These are phyloP conservation scores for Oncopodura yosiiana DNA, from an alignment of 1,140 invertebrate species.

Conservation along the genomic window DNA sequence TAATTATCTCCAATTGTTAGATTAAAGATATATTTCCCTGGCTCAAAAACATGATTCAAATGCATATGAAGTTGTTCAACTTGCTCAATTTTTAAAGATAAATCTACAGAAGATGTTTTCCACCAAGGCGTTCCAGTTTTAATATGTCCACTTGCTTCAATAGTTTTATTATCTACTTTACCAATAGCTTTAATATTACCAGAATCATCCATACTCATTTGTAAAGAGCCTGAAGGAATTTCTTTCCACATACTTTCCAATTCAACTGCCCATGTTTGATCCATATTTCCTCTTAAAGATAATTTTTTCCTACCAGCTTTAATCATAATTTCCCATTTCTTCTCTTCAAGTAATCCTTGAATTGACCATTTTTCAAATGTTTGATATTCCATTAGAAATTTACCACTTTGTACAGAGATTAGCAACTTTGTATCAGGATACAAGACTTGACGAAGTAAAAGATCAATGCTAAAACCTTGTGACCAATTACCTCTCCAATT, in stretches of 20 bases:
- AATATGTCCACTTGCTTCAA: slow-evolving; percentile 12
- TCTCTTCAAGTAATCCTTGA: slow-evolving; percentile 14
- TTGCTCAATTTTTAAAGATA: slow-evolving; percentile 2
- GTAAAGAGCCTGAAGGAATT: slow-evolving; percentile 11
- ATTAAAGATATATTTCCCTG: slow-evolving; percentile 19
- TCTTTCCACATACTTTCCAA: slow-evolving; percentile 7
- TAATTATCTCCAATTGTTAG: slow-evolving; percentile 6
- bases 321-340: slow-evolving; percentile 9
- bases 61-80: slow-evolving; percentile 6
- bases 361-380: neutral
- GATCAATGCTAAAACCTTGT: slow-evolving; percentile 16
- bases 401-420: neutral
- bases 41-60: slow-evolving; percentile 9
- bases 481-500: slow-evolving; percentile 13
- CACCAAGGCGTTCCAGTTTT: neutral
- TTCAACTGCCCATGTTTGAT: neutral
- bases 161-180: slow-evolving; percentile 1
- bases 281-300: neutral
- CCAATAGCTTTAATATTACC: slow-evolving; percentile 15
- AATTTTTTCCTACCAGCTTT: neutral
- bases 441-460: neutral
- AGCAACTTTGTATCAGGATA: neutral
- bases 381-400: too few relatives aligned
- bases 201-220: slow-evolving; percentile 9
- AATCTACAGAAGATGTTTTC: neutral